Percentiles rank a stretch among this genome's conserved stretches.
Conservation (phyloP, 1,140 invertebrate genomes). For the Diabrotica virgifera region DNA sequence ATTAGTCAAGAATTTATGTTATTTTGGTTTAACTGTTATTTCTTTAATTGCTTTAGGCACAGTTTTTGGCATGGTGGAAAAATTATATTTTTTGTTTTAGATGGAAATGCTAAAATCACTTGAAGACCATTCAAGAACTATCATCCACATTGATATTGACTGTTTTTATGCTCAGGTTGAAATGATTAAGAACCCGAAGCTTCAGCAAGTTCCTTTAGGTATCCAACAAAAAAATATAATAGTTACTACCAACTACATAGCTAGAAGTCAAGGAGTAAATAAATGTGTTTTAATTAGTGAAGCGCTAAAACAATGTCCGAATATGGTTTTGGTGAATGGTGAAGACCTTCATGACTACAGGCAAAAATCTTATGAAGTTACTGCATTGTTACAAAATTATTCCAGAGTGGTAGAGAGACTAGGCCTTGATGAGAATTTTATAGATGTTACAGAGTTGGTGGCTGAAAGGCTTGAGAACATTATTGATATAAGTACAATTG, state of each 20-base stretch:
- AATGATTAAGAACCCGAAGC: constrained; percentile 65
- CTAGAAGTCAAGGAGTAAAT: constrained; percentile 65
- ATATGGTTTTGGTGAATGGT: constrained; percentile 66
- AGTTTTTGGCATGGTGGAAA: too few species aligned
- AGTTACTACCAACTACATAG: constrained; percentile 77
- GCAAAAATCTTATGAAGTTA: constrained; percentile 66
- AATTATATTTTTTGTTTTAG: constrained; percentile 3
- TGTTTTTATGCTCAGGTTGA: constrained; percentile 85
- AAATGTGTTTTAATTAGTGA: constrained; percentile 73
- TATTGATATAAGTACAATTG: constrained; percentile 47
- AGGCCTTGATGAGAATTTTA: constrained; percentile 77
- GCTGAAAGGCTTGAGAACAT: constrained; percentile 51
- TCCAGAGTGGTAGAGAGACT: constrained; percentile 69
- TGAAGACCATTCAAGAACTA: constrained; percentile 56
- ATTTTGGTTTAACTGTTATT: too few species aligned
- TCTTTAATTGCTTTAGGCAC: too few species aligned
- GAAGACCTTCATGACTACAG: constrained; percentile 75
- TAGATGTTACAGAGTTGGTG: constrained; percentile 70
- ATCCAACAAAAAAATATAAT: constrained; percentile 78
- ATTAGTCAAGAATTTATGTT: too few species aligned
- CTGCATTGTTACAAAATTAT: constrained; percentile 63
- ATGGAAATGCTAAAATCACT: constrained; percentile 9
- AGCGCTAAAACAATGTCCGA: constrained; percentile 64
- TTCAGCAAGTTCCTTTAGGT: constrained; percentile 64
- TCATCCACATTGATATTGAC: constrained; percentile 75